Evolutionary conservation across 2,888 invertebrate species (phyloP).

Genomic region (Morpho deidamia): DNA sequence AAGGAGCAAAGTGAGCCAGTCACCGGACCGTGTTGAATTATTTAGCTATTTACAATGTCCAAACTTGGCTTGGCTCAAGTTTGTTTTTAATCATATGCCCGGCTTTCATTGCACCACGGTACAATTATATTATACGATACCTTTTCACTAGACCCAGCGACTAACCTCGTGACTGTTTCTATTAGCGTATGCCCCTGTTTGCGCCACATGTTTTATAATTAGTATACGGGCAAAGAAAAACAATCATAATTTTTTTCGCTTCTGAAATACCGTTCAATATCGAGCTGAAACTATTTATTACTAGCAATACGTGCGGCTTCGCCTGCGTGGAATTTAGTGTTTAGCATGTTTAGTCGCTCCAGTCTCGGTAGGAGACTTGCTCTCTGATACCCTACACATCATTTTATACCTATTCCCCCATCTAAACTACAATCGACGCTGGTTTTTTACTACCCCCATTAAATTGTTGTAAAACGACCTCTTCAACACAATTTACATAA

Average conservation of each 20-base stretch:
- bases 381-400: no score
- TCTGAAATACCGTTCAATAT: constrained; percentile 8
- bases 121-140: constrained; percentile 5
- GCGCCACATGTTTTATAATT: constrained; percentile 23
- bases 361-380: no score
- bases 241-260: constrained; percentile 7
- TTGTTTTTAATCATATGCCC: constrained; percentile 21
- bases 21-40: constrained; percentile 39
- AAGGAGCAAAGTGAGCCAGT: constrained; percentile 36
- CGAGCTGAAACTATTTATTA: constrained; percentile 1
- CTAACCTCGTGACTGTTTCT: constrained; percentile 18
- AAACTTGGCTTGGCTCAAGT: constrained; percentile 28
- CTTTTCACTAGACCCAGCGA: constrained; percentile 7
- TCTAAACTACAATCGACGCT: no score
- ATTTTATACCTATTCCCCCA: no score
- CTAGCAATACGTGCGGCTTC: no score
- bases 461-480: no score
- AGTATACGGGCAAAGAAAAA: constrained; percentile 13
- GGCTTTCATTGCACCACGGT: constrained; percentile 8
- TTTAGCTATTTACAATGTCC: constrained; percentile 43
- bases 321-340: no score
- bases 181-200: constrained; percentile 12
- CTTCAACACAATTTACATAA: no score
- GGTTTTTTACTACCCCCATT: no score
- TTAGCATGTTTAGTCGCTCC: no score